Conservation (phyloP, 2,888 invertebrate genomes). For the Fragum sueziense region DNA sequence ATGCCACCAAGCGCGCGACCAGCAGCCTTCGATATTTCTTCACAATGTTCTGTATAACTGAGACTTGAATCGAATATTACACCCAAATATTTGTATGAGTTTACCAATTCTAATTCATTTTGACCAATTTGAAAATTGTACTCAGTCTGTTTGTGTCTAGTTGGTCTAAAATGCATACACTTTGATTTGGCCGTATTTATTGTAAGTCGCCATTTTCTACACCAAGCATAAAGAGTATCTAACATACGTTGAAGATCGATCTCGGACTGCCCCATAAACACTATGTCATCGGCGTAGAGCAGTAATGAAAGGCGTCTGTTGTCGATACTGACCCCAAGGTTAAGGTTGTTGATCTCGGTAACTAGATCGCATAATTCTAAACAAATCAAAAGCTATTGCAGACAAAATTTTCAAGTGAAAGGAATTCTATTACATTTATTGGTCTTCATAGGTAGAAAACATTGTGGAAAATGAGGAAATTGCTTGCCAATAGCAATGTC, state of each 20-base stretch:
- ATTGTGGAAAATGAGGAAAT: not conserved
- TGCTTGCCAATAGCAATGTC: not conserved
- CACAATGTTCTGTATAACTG: constrained; percentile 12
- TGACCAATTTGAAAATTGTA: constrained; percentile 40
- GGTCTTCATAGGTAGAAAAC: too few relatives aligned
- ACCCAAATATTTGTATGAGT: constrained; percentile 48
- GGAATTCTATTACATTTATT: too few relatives aligned
- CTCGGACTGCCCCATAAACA: too few relatives aligned
- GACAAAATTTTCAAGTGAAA: too few relatives aligned
- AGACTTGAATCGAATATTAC: constrained; percentile 38
- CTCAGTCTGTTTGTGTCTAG: not conserved
- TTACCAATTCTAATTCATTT: constrained; percentile 26
- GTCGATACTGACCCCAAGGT: too few relatives aligned
- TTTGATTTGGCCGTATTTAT: constrained; percentile 30
- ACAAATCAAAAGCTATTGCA: too few relatives aligned
- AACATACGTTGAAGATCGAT: constrained; percentile 40
- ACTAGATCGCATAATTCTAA: too few relatives aligned
- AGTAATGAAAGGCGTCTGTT: too few relatives aligned
- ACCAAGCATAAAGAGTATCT: constrained; percentile 31
- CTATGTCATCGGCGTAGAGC: too few relatives aligned
- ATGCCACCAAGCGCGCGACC: constrained; percentile 35
- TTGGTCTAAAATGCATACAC: constrained; percentile 31
- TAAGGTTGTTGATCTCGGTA: too few relatives aligned
- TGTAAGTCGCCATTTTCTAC: constrained; percentile 31
- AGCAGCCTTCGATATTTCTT: constrained; percentile 19